phyloP scores from a whole-genome alignment of 53 echinoderm and acorn worm species.

The Paracentrotus lividus region DNA sequence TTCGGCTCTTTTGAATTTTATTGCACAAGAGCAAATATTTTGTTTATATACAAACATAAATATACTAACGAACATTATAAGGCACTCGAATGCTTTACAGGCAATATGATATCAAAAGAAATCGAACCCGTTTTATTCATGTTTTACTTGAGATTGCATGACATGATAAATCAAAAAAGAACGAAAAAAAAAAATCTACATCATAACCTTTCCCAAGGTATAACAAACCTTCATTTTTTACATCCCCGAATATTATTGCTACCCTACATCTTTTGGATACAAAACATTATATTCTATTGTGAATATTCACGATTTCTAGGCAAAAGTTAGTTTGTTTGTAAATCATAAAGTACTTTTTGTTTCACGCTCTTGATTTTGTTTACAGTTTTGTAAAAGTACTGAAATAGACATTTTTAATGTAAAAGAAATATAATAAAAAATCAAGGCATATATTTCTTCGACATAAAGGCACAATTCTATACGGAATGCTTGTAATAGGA shows the following conservation, averaged over 20 bases:
- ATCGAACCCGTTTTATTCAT: no score
- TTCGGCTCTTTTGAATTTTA: constrained; percentile 10
- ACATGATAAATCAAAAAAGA: no score
- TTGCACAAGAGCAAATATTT: constrained; percentile 41
- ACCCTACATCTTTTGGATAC: no score
- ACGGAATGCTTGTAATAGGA: not conserved
- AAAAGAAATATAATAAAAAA: not conserved
- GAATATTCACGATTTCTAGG: no score
- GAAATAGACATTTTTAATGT: not conserved
- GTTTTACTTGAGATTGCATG: no score
- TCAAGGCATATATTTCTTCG: not conserved
- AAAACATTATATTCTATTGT: no score
- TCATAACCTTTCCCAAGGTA: no score
- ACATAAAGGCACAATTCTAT: not conserved
- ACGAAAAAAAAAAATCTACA: no score
- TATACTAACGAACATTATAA: not conserved
- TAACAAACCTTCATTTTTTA: no score
- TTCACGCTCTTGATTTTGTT: not conserved
- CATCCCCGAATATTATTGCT: no score
- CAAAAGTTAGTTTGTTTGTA: no score
- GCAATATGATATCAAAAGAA: no score
- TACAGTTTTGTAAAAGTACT: not conserved
- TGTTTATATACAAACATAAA: not conserved
- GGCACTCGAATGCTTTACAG: constrained; percentile 1
- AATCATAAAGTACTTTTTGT: not conserved